Percentiles rank a stretch among this genome's conserved stretches.
These are phyloP conservation scores for Agriopis aurantiaria DNA, from an alignment of 2,888 invertebrate species.

Conservation along the genomic window DNA sequence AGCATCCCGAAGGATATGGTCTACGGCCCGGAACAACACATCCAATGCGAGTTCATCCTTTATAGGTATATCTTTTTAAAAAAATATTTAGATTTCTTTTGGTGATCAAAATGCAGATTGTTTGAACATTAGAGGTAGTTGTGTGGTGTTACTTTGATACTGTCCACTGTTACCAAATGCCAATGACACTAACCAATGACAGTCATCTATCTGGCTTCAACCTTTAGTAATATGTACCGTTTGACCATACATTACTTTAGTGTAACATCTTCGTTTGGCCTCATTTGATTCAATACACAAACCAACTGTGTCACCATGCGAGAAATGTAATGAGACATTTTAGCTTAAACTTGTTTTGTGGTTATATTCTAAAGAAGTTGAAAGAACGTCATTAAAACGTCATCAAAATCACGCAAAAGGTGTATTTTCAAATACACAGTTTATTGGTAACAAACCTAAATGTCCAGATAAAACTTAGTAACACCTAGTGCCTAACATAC, in stretches of 20 bases:
- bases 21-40: no score
- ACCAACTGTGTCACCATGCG: slow-evolving; percentile 24
- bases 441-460: no score
- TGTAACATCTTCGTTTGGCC: slow-evolving; percentile 24
- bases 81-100: no score
- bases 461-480: no score
- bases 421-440: no score
- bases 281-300: slow-evolving; percentile 23
- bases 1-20: no score
- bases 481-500: not conserved
- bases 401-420: no score
- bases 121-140: not conserved
- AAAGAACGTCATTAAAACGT: not conserved
- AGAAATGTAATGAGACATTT: slow-evolving; percentile 15
- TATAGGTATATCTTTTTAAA: no score
- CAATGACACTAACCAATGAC: slow-evolving; percentile 25
- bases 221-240: slow-evolving; percentile 23
- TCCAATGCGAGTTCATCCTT: no score
- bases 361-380: not conserved
- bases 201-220: slow-evolving; percentile 25
- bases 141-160: not conserved
- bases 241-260: slow-evolving; percentile 28
- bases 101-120: no score
- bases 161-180: slow-evolving; percentile 7
- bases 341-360: slow-evolving; percentile 6